A percentile compares a stretch with the other conserved stretches of the same genome.
Conservation (phyloP, 1,140 invertebrate genomes). For the Calephelis virginiensis region DNA sequence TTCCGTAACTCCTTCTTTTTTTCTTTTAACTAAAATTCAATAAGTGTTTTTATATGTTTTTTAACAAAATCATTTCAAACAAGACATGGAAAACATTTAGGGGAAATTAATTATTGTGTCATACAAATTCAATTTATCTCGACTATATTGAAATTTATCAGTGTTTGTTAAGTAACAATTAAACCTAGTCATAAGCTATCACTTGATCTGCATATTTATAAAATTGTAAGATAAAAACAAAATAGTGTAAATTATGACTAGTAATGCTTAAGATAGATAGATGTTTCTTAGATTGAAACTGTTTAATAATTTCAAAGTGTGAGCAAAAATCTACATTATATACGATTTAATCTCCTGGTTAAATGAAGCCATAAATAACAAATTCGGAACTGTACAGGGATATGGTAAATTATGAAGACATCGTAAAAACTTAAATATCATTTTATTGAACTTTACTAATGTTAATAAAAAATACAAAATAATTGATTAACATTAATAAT, state of each 20-base stretch:
- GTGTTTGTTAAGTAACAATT: slow-evolving; percentile 49
- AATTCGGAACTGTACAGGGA: slow-evolving; percentile 78
- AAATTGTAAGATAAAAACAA: slow-evolving; percentile 58
- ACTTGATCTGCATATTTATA: slow-evolving; percentile 66
- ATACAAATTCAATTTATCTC: background rate
- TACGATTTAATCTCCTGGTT: slow-evolving; percentile 30
- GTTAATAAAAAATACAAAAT: slow-evolving; percentile 30
- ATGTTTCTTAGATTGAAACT: slow-evolving; percentile 39
- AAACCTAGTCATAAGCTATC: slow-evolving; percentile 76
- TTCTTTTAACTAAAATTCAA: no score
- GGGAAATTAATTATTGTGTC: no score
- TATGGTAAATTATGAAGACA: slow-evolving; percentile 54
- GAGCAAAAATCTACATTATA: slow-evolving; percentile 10
- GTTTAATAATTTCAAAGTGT: slow-evolving; percentile 15
- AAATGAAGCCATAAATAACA: slow-evolving; percentile 56
- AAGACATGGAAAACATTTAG: no score
- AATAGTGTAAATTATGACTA: slow-evolving; percentile 65
- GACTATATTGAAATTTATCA: slow-evolving; percentile 21
- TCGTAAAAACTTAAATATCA: slow-evolving; percentile 40
- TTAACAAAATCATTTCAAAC: no score
- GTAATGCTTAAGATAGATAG: slow-evolving; percentile 42
- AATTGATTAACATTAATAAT: slow-evolving; percentile 43
- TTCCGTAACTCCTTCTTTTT: no score
- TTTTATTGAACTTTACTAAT: slow-evolving; percentile 28
- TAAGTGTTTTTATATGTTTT: no score